phyloP scores from a whole-genome alignment of 2,797 vertebrate species.

The Neolamprologus multifasciatus region DNA sequence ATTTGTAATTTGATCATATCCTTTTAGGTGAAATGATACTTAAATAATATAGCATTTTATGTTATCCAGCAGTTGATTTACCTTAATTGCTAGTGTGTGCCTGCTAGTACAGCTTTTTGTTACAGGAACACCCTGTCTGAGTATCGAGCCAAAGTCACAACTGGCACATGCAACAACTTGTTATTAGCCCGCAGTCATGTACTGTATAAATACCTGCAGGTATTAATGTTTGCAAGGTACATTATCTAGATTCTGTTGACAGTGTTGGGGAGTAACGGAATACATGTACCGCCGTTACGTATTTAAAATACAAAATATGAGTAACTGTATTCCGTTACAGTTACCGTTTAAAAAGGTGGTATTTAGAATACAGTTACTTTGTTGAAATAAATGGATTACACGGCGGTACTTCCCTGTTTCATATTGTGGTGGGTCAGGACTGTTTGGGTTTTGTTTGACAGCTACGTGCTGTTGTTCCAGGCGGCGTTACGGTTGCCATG shows the following conservation, averaged over 20 bases:
- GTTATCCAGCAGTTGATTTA: not conserved
- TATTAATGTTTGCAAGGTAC: not conserved
- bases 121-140: not conserved
- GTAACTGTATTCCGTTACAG: too few species aligned
- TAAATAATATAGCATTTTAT: not conserved
- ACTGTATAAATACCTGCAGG: not conserved
- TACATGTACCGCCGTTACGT: too few species aligned
- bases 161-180: not conserved
- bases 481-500: rapidly evolving
- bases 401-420: too few species aligned
- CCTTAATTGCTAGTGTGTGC: rapidly evolving
- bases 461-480: too few species aligned
- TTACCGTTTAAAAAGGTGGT: too few species aligned
- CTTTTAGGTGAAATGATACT: not conserved
- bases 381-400: too few species aligned
- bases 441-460: too few species aligned
- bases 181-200: not conserved
- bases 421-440: too few species aligned
- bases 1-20: not conserved
- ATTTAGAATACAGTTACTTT: too few species aligned
- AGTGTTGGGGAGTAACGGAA: too few species aligned
- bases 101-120: rapidly evolving
- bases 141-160: not conserved
- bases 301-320: too few species aligned
- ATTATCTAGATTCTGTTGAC: not conserved